Percentiles rank a stretch among this genome's conserved stretches.
Evolutionary conservation across 2,888 invertebrate genomes (phyloP).

Genomic region (Callyntrura guangdongensis): DNA sequence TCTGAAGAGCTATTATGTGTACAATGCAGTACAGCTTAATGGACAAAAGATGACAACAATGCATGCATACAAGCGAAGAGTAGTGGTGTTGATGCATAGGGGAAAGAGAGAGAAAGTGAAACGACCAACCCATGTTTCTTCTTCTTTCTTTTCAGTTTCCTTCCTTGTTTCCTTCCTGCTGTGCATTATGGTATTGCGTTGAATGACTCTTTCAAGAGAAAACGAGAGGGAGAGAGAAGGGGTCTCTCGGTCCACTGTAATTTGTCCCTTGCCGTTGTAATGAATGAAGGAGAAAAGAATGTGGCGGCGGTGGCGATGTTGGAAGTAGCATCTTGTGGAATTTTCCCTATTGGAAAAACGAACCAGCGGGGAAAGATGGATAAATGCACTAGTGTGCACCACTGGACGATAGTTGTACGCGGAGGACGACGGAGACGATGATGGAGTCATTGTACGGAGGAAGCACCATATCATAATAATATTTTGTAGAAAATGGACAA

Average conservation of each 20-base stretch:
- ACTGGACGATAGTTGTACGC: background rate
- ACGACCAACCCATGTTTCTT: conserved; percentile 65
- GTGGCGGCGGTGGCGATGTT: background rate
- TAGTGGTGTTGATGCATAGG: conserved; percentile 20
- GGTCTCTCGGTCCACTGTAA: conserved; percentile 54
- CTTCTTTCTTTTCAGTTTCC: conserved; percentile 35
- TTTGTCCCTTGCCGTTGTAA: conserved; percentile 63
- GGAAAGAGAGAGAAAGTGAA: conserved; percentile 49
- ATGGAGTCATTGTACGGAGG: conserved; percentile 37
- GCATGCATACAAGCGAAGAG: conserved; percentile 45
- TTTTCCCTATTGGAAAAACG: background rate
- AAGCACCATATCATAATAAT: conserved; percentile 33
- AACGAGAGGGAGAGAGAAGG: background rate
- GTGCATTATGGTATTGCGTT: conserved; percentile 38
- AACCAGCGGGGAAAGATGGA: background rate
- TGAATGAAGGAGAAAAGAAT: conserved; percentile 58
- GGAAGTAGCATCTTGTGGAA: conserved; percentile 38
- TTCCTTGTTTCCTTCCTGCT: conserved; percentile 67
- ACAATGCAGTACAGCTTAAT: conserved; percentile 71
- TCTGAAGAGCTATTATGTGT: conserved; percentile 57
- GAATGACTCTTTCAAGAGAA: background rate
- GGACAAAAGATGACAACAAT: conserved; percentile 77
- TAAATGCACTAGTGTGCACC: background rate
- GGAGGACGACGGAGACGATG: background rate
- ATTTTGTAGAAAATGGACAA: conserved; percentile 23